Percentiles rank a stretch among this genome's conserved stretches.
Evolutionary conservation across 2,113 vertebrate species (phyloP).

Genomic region (Passer domesticus): DNA sequence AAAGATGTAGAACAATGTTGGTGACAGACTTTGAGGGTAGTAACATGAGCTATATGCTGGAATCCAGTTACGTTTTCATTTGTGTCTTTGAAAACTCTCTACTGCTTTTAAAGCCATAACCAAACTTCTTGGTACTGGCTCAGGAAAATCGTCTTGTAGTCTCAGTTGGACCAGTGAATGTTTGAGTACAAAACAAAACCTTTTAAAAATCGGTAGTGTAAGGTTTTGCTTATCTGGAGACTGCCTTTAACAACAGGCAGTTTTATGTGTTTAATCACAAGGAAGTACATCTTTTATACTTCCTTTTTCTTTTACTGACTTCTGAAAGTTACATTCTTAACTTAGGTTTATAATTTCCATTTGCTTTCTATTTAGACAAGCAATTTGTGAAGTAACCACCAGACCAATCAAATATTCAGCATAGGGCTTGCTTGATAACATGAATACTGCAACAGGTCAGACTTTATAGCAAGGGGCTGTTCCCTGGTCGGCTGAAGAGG

Average conservation of each 20-base stretch:
- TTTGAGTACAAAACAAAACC: neutral
- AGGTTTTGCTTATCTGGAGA: neutral
- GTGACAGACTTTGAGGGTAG: neutral
- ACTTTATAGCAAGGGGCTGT: neutral
- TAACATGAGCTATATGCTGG: rapidly evolving
- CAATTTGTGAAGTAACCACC: neutral
- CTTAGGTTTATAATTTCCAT: neutral
- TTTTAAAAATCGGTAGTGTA: neutral
- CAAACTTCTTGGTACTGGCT: neutral
- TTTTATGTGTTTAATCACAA: neutral
- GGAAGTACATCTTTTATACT: neutral
- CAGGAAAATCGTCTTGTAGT: neutral
- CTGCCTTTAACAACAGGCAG: neutral
- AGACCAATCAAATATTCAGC: neutral
- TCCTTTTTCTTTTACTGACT: neutral
- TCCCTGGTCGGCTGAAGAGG: neutral
- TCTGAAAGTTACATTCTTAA: neutral
- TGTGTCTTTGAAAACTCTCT: neutral
- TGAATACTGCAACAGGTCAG: neutral
- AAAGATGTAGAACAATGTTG: neutral
- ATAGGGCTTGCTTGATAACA: neutral
- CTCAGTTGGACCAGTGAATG: neutral
- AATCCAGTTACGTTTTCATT: neutral
- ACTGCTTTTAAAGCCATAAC: neutral
- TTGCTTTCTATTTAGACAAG: neutral